phyloP scores from a whole-genome alignment of 2,113 vertebrate genomes.

The Loxodonta africana region DNA sequence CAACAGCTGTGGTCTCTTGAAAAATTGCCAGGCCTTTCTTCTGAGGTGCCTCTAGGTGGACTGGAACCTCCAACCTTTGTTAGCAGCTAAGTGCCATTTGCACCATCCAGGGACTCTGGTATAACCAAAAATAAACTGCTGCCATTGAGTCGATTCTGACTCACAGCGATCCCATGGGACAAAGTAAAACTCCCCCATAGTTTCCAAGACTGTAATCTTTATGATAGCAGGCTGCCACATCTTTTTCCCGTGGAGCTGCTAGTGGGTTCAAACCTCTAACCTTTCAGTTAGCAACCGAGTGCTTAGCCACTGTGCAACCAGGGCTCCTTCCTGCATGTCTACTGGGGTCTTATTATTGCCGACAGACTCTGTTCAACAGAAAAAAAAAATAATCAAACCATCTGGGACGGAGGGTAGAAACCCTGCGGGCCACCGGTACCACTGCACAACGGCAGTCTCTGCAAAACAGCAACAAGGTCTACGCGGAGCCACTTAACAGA shows the following conservation, averaged over 20 bases:
- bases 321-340: background rate
- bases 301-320: too few relatives aligned
- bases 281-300: background rate
- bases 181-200: background rate
- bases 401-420: background rate
- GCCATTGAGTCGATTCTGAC: background rate
- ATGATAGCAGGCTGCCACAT: background rate
- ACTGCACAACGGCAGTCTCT: background rate
- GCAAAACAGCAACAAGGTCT: slow-evolving; percentile 32
- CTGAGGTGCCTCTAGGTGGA: too few relatives aligned
- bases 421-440: background rate
- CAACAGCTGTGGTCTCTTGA: background rate
- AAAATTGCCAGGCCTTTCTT: background rate
- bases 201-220: background rate
- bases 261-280: background rate
- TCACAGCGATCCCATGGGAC: background rate
- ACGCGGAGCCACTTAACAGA: slow-evolving; percentile 16
- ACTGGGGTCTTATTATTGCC: background rate
- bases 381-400: background rate
- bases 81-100: too few relatives aligned
- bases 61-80: background rate
- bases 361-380: background rate
- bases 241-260: background rate
- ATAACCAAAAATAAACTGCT: background rate
- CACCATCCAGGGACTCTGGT: too few relatives aligned